These are phyloP conservation scores for Tenebrio molitor DNA, from an alignment of 1,140 invertebrate genomes.

Conservation along the genomic window DNA sequence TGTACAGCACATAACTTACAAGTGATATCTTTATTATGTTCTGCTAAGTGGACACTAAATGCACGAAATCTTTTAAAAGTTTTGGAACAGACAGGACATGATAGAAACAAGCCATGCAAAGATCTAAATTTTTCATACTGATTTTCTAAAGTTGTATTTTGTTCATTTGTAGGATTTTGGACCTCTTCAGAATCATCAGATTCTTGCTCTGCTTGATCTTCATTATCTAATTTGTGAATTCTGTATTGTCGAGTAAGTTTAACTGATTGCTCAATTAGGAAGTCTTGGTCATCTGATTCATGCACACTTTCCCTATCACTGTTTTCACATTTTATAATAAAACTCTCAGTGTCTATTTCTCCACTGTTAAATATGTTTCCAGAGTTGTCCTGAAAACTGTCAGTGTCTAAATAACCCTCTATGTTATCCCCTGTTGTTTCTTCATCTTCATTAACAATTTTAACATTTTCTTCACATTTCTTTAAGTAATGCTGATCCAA, in stretches of 20 bases:
- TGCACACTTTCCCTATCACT: neutral
- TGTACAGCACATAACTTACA: slow-evolving; percentile 7
- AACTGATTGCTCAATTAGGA: neutral
- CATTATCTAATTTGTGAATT: slow-evolving; percentile 7
- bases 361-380: neutral
- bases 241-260: slow-evolving; percentile 2
- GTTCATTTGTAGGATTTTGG: too few relatives aligned
- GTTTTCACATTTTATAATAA: slow-evolving; percentile 9
- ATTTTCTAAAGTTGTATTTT: too few relatives aligned
- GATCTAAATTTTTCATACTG: too few relatives aligned
- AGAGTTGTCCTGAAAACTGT: neutral
- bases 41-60: too few relatives aligned
- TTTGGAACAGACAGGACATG: too few relatives aligned
- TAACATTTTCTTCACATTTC: neutral
- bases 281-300: slow-evolving; percentile 11
- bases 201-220: neutral
- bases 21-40: neutral
- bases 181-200: neutral
- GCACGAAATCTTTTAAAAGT: neutral
- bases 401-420: too few relatives aligned
- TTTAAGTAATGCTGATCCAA: neutral
- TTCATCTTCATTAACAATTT: neutral
- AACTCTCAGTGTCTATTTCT: slow-evolving; percentile 4
- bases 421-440: too few relatives aligned
- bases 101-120: too few relatives aligned